Base-by-base conservation (phyloP, 2,888 invertebrate species). In the Coelinius sp. region DNA sequence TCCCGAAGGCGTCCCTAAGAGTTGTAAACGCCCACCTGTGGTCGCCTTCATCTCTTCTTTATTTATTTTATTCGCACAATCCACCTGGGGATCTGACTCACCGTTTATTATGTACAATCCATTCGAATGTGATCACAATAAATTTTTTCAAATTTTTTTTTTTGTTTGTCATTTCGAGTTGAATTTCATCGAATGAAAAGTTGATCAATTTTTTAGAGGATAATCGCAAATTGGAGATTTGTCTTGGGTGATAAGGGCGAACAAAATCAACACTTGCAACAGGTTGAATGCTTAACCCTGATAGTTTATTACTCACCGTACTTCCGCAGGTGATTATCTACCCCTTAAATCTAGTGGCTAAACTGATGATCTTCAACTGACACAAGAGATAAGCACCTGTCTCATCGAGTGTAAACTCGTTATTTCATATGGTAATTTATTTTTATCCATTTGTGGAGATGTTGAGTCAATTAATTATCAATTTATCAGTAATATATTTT, bases 11-110 rank as follows among this genome's bases (percentile, higher is more conserved):
- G 56, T 17, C 59, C 35, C 35, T 17, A 1, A 59, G 56, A 56
- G 17, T 20, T 35, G 59, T 59, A 31, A 59, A 59, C 59, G 59
- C 59, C 59, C 59, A 59, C 59, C 59, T 59, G 59, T 59, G 59
- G 31, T 7, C 59, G 66, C 46, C 41, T 24, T 52, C 12, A 41
- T n/a, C 22, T 25, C 52, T 56, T 24, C 27, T 31, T 52, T 64
- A 12, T 41, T 38, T 10, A 52, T 35, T 17, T 66, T 17, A 22
- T 56, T n/a, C 62, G 14, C 41, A 24, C 49, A 20, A 49, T 49
- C 31, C 35, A 35, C 59, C 17, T 25, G 17, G 59, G n/a, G 35
- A 59, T 59, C 35, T 35, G 35, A 59, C 10, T 59, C 59, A 35
- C 20, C 53, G 20, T 49, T 14, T 17, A 49, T 41, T 17, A 49